Evolutionary conservation across 2,888 invertebrate genomes (phyloP), one percentile per base, ranked within the genome.

Genomic region (Pseudococcus viburni): DNA sequence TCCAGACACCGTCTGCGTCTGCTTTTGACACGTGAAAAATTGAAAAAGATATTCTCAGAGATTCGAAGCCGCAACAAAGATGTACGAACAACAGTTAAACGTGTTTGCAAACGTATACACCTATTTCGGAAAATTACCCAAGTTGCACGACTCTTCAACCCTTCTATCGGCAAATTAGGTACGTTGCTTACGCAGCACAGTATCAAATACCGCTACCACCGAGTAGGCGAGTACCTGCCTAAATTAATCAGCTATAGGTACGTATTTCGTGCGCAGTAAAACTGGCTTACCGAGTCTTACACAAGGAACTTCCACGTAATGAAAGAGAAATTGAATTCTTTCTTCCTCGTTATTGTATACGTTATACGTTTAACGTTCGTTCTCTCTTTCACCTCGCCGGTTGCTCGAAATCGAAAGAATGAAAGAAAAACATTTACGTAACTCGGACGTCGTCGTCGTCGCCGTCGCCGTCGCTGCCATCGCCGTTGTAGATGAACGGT

Each of bases 251-350:
- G 48, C 48, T 59, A 19, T 59, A 7, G 0, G 42, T 42, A 42
- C 42, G 8, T 42, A 19, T 64, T 55, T 15, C 7, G 55, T 11
- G 64, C 26, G 73, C 73, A 26, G 68, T 39, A 73, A 26, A 73
- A 73, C 73, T 73, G 26, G 73, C 73, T 73, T 8, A 73, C 73
- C 73, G 5, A 73, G 73, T 83, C 80, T 83, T 83, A 83, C 80
- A 46, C 80, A 46, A 83, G 73, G 15, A 6, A 46, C 46, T 83
- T 83, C 80, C 80, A 83, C 73, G 73, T 83, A 83, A 83, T 83
- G 80, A 83, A 83, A 83, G 80, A 83, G 80, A 83, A 83, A 83
- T 83, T 83, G 80, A 83, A 83, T 83, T 42, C 80, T 83, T 83
- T 83, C 80, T 83, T 83, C 80, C 80, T 83, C 80, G 80, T 80